Evolutionary conservation across 2,888 invertebrate species (phyloP).

Genomic region (Pseudococcus viburni): DNA sequence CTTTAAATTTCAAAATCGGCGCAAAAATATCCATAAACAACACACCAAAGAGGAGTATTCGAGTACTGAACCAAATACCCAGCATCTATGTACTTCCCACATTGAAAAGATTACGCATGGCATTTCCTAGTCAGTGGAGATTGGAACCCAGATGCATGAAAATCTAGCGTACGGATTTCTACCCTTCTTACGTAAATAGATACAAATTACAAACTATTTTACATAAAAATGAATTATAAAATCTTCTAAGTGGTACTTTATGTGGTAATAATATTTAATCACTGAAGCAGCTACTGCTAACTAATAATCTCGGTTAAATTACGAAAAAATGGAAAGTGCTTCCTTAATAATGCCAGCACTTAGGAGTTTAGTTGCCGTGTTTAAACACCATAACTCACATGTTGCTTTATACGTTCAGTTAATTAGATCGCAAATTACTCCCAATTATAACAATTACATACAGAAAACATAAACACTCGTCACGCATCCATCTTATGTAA

Average conservation of each 20-base stretch:
- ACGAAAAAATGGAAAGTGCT: slow-evolving; percentile 66
- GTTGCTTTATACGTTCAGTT: slow-evolving; percentile 65
- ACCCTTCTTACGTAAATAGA: slow-evolving; percentile 63
- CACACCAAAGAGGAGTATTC: neutral
- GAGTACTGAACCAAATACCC: neutral
- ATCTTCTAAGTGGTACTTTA: slow-evolving; percentile 65
- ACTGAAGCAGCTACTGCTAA: slow-evolving; percentile 66
- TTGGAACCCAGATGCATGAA: slow-evolving; percentile 17
- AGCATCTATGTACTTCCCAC: neutral
- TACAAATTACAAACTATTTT: slow-evolving; percentile 65
- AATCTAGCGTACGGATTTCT: slow-evolving; percentile 23
- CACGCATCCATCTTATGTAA: slow-evolving; percentile 66
- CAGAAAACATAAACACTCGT: slow-evolving; percentile 66
- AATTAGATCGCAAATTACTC: slow-evolving; percentile 66
- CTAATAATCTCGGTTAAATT: slow-evolving; percentile 65
- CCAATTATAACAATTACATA: slow-evolving; percentile 65
- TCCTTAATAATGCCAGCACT: slow-evolving; percentile 64
- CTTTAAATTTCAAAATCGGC: neutral
- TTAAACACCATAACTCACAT: slow-evolving; percentile 66
- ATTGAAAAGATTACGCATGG: neutral
- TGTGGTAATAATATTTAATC: slow-evolving; percentile 66
- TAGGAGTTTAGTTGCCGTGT: slow-evolving; percentile 65
- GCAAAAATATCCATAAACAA: neutral
- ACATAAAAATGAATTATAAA: slow-evolving; percentile 67
- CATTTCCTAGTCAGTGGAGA: slow-evolving; percentile 19